Percentiles rank a stretch among this genome's conserved stretches.
Conservation (phyloP, 2,113 vertebrate species). For the Ranitomeya variabilis region DNA sequence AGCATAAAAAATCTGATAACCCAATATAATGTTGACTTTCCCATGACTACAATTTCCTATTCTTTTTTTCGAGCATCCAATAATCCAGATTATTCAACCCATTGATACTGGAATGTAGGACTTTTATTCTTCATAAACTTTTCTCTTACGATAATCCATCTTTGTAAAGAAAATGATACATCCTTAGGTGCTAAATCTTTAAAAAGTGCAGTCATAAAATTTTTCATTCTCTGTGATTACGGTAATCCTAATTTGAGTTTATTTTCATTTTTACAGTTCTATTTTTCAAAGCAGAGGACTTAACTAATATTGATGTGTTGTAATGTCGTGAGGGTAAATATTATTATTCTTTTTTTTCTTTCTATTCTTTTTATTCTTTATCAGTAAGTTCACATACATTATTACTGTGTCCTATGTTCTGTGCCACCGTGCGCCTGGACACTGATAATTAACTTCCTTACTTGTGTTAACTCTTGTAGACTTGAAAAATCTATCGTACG, state of each 20-base stretch:
- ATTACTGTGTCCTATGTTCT: background rate
- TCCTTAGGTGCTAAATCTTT: background rate
- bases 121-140: background rate
- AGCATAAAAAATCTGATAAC: background rate
- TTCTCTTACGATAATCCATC: background rate
- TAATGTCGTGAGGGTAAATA: background rate
- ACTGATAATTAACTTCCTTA: conserved; percentile 40
- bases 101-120: background rate
- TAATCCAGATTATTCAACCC: background rate
- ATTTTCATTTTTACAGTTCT: background rate
- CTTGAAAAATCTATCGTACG: background rate
- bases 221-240: background rate
- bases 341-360: background rate
- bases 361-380: background rate
- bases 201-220: background rate
- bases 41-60: background rate
- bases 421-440: conserved; percentile 27
- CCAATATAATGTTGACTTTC: background rate
- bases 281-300: background rate
- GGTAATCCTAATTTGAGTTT: background rate
- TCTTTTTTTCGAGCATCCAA: background rate
- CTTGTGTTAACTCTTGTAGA: conserved; percentile 18
- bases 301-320: background rate
- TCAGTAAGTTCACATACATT: conserved; percentile 23
- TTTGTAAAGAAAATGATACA: background rate